Evolutionary conservation across 2,797 vertebrate genomes (phyloP).

Genomic region (Rhinichthys osculus): DNA sequence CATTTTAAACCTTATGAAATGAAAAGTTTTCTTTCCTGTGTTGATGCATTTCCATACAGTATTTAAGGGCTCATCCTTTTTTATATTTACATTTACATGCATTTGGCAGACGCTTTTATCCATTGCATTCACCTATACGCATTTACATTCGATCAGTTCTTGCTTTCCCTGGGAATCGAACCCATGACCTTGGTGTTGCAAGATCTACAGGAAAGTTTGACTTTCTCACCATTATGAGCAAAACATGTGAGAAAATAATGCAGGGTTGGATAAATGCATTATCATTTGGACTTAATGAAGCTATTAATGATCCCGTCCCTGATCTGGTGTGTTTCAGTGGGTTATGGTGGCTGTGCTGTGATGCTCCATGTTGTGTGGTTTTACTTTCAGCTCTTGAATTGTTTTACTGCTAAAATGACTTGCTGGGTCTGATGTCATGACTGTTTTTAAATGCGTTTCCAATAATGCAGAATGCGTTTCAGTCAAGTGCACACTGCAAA

Average conservation of each 20-base stretch:
- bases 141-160: background rate
- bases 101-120: background rate
- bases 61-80: constrained; percentile 18
- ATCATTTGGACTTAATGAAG: background rate
- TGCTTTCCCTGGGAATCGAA: background rate
- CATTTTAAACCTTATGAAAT: background rate
- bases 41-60: background rate
- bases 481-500: constrained; percentile 8
- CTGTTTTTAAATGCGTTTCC: background rate
- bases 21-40: background rate
- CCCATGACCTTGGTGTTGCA: background rate
- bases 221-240: background rate
- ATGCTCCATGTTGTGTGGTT: background rate
- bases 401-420: background rate
- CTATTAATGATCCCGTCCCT: background rate
- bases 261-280: too few relatives aligned
- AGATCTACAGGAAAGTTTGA: background rate
- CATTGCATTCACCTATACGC: background rate
- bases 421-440: background rate
- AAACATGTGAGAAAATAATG: background rate
- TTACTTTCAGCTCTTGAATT: background rate
- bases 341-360: background rate
- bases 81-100: background rate
- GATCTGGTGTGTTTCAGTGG: background rate
- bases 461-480: background rate